These are phyloP conservation scores for Trochalopteron elliotii DNA, from an alignment of 2,113 vertebrate species.

Conservation along the genomic window DNA sequence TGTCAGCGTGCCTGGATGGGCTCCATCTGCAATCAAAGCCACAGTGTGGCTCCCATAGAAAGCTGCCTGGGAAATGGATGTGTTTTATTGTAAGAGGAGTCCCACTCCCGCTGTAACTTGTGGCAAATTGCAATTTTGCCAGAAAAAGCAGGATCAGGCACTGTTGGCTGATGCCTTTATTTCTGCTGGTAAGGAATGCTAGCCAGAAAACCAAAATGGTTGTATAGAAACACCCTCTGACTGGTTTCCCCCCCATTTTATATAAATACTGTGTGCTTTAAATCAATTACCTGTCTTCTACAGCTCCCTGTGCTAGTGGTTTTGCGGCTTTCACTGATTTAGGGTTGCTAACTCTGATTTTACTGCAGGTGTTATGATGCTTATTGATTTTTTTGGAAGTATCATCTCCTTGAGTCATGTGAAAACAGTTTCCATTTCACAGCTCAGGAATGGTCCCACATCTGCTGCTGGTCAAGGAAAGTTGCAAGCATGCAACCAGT, in stretches of 20 bases:
- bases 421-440: not conserved
- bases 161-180: not conserved
- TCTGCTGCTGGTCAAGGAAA: not conserved
- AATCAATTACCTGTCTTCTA: not conserved
- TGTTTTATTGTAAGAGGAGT: not conserved
- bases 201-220: not conserved
- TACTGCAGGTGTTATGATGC: not conserved
- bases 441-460: not conserved
- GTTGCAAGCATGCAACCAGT: not conserved
- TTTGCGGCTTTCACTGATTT: not conserved
- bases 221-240: not conserved
- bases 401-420: not conserved
- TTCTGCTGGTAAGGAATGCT: not conserved
- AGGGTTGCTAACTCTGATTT: not conserved
- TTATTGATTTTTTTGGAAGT: not conserved
- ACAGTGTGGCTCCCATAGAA: not conserved
- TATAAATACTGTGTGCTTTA: not conserved
- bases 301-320: not conserved
- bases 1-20: not conserved
- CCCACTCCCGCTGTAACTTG: rapidly evolving
- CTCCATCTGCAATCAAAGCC: slow-evolving; percentile 33
- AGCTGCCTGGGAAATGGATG: not conserved
- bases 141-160: not conserved
- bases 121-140: not conserved
- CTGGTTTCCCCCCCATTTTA: not conserved